Conservation (phyloP, 2,113 vertebrate species). For the Onychostoma macrolepis region DNA sequence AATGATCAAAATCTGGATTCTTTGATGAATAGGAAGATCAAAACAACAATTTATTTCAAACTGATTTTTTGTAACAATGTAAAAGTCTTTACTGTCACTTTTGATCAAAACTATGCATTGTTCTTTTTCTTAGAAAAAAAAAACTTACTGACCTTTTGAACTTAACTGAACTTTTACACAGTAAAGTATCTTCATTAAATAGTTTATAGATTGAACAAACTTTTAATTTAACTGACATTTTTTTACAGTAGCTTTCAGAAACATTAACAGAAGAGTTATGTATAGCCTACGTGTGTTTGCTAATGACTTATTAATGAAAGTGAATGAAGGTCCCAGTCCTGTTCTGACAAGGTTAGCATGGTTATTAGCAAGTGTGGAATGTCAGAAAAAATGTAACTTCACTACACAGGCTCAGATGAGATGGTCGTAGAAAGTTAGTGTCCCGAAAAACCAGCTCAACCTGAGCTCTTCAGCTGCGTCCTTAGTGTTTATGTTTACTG, state of each 20-base stretch:
- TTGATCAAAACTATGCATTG: too few species aligned
- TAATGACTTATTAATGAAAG: background rate
- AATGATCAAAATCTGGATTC: background rate
- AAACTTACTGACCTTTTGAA: background rate
- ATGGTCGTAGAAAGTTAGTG: background rate
- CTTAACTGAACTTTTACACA: too few species aligned
- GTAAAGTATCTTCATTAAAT: background rate
- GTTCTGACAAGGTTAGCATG: background rate
- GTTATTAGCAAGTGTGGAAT: constrained; percentile 36
- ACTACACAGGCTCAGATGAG: background rate
- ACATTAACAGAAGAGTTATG: background rate
- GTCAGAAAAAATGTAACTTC: constrained; percentile 4
- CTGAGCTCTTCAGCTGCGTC: background rate
- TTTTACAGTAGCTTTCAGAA: background rate
- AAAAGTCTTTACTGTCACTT: background rate
- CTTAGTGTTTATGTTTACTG: constrained; percentile 11
- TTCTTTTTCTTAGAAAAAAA: background rate
- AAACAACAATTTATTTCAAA: background rate
- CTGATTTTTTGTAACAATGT: background rate
- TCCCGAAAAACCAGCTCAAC: background rate
- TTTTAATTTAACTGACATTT: background rate
- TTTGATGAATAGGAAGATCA: background rate
- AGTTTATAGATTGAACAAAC: background rate
- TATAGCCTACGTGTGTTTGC: background rate
- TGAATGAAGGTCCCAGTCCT: background rate